These are phyloP conservation scores for Eulemur rufifrons DNA, from an alignment of 2,113 vertebrate genomes.

Conservation along the genomic window DNA sequence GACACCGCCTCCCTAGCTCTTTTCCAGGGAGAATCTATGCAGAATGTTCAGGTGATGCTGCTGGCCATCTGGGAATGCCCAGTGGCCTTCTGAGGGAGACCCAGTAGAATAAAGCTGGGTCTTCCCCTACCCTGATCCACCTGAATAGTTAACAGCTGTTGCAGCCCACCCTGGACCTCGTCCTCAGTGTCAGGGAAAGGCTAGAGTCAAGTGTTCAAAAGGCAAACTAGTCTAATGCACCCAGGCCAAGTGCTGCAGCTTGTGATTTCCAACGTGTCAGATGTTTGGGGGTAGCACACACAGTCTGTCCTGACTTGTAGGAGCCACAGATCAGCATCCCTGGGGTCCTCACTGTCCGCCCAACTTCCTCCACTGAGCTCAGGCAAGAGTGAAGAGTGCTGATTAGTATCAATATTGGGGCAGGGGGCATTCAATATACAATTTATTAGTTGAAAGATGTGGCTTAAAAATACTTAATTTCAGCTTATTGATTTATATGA, in stretches of 20 bases:
- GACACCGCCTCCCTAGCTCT: not conserved
- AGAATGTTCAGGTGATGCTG: not conserved
- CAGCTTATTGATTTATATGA: not conserved
- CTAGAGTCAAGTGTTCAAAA: not conserved
- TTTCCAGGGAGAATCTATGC: not conserved
- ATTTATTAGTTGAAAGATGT: not conserved
- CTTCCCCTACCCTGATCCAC: not conserved
- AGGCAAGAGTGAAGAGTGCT: not conserved
- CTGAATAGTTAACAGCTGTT: not conserved
- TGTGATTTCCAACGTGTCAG: not conserved
- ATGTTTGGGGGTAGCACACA: not conserved
- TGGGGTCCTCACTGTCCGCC: not conserved
- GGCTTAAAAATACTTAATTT: not conserved
- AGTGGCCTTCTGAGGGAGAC: not conserved
- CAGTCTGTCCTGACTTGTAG: not conserved
- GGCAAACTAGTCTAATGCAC: not conserved
- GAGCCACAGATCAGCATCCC: not conserved
- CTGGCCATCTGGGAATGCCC: not conserved
- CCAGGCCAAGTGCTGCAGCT: not conserved
- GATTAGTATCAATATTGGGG: not conserved
- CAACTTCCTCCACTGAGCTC: not conserved
- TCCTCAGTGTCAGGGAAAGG: not conserved
- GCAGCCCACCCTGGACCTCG: not conserved
- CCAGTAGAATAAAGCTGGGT: not conserved
- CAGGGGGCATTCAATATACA: not conserved